Conservation (phyloP, 2,797 vertebrate species). For the Cichlasoma orientale region DNA sequence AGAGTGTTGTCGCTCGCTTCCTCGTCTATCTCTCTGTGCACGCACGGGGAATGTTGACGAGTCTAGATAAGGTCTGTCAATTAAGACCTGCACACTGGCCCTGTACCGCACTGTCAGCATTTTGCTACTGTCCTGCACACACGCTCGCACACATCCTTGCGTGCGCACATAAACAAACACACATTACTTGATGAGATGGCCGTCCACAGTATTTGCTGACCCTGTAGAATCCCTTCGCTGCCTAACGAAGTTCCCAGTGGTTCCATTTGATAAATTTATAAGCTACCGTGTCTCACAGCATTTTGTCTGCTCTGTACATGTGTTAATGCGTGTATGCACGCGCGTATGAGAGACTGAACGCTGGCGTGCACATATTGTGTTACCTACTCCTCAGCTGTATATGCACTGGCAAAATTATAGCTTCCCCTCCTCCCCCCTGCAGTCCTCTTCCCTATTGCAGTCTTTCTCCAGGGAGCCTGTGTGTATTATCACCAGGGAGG, state of each 20-base stretch:
- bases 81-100: constrained; percentile 55
- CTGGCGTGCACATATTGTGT: not conserved
- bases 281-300: constrained; percentile 46
- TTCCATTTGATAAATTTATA: constrained; percentile 70
- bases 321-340: constrained; percentile 19
- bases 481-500: constrained; percentile 6
- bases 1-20: constrained; percentile 4
- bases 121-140: constrained; percentile 38
- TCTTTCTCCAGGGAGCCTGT: constrained; percentile 1
- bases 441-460: not conserved
- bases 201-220: constrained; percentile 68
- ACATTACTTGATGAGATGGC: constrained; percentile 62
- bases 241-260: constrained; percentile 70
- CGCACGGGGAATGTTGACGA: constrained; percentile 54
- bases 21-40: constrained; percentile 15
- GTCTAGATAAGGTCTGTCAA: constrained; percentile 70
- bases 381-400: constrained; percentile 14
- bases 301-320: constrained; percentile 21
- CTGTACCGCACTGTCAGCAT: constrained; percentile 58
- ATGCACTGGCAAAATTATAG: constrained; percentile 33
- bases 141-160: not conserved
- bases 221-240: constrained; percentile 49
- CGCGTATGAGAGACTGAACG: constrained; percentile 3
- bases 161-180: constrained; percentile 27
- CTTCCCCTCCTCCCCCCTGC: not conserved